Conservation (phyloP, 2,888 invertebrate genomes). For the Dione juno region DNA sequence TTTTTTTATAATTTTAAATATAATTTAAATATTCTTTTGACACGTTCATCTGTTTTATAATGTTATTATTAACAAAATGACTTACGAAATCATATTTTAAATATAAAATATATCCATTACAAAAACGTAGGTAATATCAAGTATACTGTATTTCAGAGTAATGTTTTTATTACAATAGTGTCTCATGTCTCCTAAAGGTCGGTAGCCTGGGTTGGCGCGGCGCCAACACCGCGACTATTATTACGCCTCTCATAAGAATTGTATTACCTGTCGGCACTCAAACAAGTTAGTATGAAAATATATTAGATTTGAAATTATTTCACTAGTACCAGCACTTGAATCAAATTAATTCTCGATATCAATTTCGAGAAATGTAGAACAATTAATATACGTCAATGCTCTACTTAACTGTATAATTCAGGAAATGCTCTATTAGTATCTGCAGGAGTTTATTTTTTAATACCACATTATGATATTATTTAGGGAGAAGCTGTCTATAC, state of each 20-base stretch:
- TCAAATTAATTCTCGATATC: not conserved
- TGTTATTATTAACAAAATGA: no score
- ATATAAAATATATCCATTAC: not conserved
- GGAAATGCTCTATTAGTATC: no score
- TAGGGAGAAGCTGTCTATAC: no score
- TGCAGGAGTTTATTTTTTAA: no score
- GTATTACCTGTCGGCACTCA: constrained; percentile 34
- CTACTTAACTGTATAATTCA: no score
- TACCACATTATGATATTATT: no score
- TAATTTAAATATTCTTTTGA: no score
- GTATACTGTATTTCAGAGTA: not conserved
- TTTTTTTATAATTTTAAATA: no score
- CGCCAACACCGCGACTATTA: constrained; percentile 40
- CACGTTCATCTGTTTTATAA: no score
- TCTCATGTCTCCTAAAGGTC: constrained; percentile 33
- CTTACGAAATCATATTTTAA: not conserved
- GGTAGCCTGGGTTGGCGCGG: constrained; percentile 34
- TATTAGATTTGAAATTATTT: constrained; percentile 13
- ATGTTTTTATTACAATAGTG: constrained; percentile 20
- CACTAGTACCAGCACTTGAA: not conserved
- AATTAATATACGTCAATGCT: not conserved
- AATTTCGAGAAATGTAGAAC: not conserved
- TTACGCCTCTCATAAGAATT: constrained; percentile 33
- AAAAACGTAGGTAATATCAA: not conserved
- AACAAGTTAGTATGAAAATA: constrained; percentile 22